These are phyloP conservation scores for Argyrosomus japonicus DNA, from an alignment of 2,113 vertebrate species.

Conservation along the genomic window DNA sequence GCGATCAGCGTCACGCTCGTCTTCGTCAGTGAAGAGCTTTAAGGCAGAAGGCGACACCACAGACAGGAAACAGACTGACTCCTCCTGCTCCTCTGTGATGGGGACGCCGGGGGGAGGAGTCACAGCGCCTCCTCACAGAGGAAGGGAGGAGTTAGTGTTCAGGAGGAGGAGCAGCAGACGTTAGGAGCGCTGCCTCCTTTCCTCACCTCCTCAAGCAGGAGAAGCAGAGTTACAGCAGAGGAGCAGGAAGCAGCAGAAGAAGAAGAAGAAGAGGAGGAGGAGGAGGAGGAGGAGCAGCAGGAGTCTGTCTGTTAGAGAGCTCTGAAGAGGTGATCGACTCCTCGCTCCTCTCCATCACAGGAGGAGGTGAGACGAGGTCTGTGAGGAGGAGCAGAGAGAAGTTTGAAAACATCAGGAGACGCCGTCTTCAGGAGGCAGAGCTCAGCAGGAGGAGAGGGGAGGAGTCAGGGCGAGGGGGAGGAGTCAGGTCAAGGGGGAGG, in stretches of 20 bases:
- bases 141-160: slow-evolving; percentile 45
- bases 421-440: background rate
- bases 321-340: slow-evolving; percentile 16
- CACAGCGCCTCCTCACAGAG: background rate
- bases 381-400: background rate
- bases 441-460: background rate
- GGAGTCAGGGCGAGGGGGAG: background rate
- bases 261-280: background rate
- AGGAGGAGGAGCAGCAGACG: background rate
- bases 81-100: slow-evolving; percentile 21
- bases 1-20: slow-evolving; percentile 48
- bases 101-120: slow-evolving; percentile 26
- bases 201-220: slow-evolving; percentile 6
- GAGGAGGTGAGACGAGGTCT: background rate
- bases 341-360: background rate
- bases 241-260: background rate
- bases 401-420: no score
- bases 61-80: slow-evolving; percentile 12
- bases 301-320: background rate
- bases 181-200: background rate
- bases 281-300: background rate
- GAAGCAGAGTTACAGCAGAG: background rate
- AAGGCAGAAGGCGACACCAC: slow-evolving; percentile 66
- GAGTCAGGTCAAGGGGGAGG: no score
- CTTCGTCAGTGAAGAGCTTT: slow-evolving; percentile 53